phyloP scores from a whole-genome alignment of 2,113 vertebrate species.

The Synchiropus splendidus region DNA sequence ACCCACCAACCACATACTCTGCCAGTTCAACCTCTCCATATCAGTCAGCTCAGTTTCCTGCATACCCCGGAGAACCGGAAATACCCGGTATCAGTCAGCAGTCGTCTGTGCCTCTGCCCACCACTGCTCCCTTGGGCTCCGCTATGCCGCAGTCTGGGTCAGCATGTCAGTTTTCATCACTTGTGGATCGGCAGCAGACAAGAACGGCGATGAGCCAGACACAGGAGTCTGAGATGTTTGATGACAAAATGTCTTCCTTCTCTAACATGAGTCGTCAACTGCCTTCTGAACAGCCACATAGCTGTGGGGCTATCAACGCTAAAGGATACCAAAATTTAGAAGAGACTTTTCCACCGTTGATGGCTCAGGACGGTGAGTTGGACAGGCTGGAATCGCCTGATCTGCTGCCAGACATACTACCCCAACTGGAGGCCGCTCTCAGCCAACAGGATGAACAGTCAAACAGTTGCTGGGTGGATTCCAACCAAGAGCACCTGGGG shows the following conservation, averaged over 20 bases:
- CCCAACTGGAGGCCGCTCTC: constrained; percentile 82
- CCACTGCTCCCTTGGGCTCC: constrained; percentile 47
- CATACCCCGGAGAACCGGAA: constrained; percentile 78
- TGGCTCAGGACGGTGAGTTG: constrained; percentile 75
- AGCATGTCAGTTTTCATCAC: constrained; percentile 73
- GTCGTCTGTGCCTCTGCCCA: constrained; percentile 68
- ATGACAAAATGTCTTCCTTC: constrained; percentile 76
- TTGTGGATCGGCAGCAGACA: constrained; percentile 65
- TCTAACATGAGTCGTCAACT: constrained; percentile 45
- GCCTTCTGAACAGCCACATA: constrained; percentile 42
- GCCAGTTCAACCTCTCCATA: constrained; percentile 65
- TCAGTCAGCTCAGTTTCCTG: constrained; percentile 79
- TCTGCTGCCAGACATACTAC: constrained; percentile 85
- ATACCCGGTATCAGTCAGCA: constrained; percentile 70
- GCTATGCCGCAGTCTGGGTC: constrained; percentile 69
- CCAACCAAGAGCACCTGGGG: constrained; percentile 32
- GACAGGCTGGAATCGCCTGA: constrained; percentile 80
- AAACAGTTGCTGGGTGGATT: constrained; percentile 51
- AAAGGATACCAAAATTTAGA: constrained; percentile 83
- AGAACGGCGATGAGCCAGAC: constrained; percentile 61
- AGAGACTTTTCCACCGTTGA: constrained; percentile 78
- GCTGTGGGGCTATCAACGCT: constrained; percentile 35
- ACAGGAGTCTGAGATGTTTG: constrained; percentile 81
- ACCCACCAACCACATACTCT: constrained; percentile 79
- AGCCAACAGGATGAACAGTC: constrained; percentile 65